Conservation (phyloP, 1,140 invertebrate species). For the Trachymyrmex cornetzi region DNA sequence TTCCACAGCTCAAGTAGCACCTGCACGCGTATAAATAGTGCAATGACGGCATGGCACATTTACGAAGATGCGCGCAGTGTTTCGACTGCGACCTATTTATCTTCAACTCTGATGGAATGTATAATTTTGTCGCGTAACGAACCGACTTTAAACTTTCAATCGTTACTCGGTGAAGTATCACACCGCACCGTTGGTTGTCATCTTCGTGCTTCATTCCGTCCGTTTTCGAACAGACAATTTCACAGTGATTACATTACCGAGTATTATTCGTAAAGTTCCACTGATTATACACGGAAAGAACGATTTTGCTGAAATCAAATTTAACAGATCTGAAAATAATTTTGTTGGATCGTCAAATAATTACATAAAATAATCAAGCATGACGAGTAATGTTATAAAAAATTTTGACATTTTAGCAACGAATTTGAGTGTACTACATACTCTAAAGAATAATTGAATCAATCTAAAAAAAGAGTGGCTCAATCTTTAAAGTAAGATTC, state of each 20-base stretch:
- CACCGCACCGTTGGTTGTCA: neutral
- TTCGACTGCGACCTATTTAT: conserved; percentile 48
- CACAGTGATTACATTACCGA: neutral
- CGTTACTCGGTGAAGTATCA: neutral
- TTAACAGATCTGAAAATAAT: too few relatives aligned
- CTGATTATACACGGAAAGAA: neutral
- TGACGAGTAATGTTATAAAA: too few relatives aligned
- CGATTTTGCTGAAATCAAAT: too few relatives aligned
- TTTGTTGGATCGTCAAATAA: too few relatives aligned
- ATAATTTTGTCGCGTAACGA: conserved; percentile 26
- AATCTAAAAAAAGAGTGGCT: too few relatives aligned
- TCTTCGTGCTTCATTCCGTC: neutral
- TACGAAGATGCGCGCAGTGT: conserved; percentile 9
- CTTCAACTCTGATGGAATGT: conserved; percentile 23
- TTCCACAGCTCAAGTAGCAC: neutral
- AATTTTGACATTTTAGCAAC: too few relatives aligned
- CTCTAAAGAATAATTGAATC: too few relatives aligned
- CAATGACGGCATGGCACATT: conserved; percentile 25
- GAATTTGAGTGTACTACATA: too few relatives aligned
- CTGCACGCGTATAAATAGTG: conserved; percentile 27
- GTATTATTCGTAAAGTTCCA: neutral
- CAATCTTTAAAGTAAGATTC: too few relatives aligned
- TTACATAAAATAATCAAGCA: too few relatives aligned
- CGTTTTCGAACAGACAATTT: neutral
- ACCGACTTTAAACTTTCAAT: conserved; percentile 32